These are phyloP conservation scores for Stegastes partitus DNA, from an alignment of 2,113 vertebrate species.

Conservation along the genomic window DNA sequence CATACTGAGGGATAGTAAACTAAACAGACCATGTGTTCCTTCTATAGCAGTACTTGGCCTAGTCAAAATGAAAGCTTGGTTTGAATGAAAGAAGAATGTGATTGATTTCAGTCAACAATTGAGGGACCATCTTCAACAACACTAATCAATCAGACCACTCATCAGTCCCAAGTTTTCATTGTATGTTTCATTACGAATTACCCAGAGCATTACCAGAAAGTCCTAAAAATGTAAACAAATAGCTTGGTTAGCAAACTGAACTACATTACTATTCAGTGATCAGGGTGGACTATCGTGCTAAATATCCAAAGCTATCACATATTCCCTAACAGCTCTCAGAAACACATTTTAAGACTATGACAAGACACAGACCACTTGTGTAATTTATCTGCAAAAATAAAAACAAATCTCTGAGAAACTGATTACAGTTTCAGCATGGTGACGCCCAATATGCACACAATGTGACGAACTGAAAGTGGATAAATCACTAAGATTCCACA, in stretches of 20 bases:
- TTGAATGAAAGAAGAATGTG: not conserved
- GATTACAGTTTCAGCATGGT: too few species aligned
- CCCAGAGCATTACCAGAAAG: not conserved
- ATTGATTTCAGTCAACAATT: not conserved
- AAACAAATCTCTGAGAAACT: too few species aligned
- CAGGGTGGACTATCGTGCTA: not conserved
- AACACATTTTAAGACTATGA: too few species aligned
- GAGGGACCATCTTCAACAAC: not conserved
- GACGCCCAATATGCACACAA: not conserved
- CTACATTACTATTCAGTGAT: not conserved
- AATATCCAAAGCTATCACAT: not conserved
- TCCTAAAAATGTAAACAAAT: not conserved
- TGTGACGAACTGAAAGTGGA: slow-evolving; percentile 1
- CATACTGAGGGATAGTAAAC: not conserved
- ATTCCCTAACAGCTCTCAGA: too few species aligned
- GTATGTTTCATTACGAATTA: not conserved
- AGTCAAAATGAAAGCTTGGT: not conserved
- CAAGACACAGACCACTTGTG: too few species aligned
- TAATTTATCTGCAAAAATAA: too few species aligned
- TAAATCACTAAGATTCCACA: not conserved
- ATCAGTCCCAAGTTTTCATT: not conserved
- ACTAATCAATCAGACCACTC: slow-evolving; percentile 18
- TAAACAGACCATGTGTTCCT: not conserved
- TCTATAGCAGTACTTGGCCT: not conserved
- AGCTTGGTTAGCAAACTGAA: not conserved